Percentiles rank a stretch among this genome's conserved stretches.
These are phyloP conservation scores for Leptopilina myrica DNA, from an alignment of 2,888 invertebrate genomes.

Conservation along the genomic window DNA sequence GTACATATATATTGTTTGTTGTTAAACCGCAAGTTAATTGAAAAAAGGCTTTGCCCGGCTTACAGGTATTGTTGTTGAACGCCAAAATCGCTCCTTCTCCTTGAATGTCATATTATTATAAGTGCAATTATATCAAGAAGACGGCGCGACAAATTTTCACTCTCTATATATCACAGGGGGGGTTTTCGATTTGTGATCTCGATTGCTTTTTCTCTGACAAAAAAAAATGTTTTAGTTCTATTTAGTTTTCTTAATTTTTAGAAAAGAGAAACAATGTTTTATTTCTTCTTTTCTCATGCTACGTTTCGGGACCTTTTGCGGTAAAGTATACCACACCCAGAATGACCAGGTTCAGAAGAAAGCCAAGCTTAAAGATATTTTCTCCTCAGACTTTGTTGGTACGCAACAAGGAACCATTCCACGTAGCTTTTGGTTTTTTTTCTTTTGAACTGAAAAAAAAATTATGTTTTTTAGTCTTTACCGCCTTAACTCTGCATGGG, in stretches of 20 bases:
- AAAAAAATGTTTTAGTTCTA: slow-evolving; percentile 35
- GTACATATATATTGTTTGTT: slow-evolving; percentile 51
- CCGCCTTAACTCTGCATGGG: slow-evolving; percentile 41
- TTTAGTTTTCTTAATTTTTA: slow-evolving; percentile 28
- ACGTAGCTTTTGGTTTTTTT: slow-evolving; percentile 57
- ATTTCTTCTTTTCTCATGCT: slow-evolving; percentile 69
- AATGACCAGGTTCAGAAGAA: slow-evolving; percentile 83
- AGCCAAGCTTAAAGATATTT: slow-evolving; percentile 91
- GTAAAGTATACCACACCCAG: slow-evolving; percentile 87
- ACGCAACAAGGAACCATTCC: slow-evolving; percentile 71
- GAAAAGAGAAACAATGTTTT: slow-evolving; percentile 61
- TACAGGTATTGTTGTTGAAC: slow-evolving; percentile 42
- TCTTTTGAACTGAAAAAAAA: not conserved
- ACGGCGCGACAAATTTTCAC: slow-evolving; percentile 15
- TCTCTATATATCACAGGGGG: not conserved
- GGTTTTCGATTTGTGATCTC: slow-evolving; percentile 17
- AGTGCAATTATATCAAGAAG: slow-evolving; percentile 28
- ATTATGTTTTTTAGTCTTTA: slow-evolving; percentile 40
- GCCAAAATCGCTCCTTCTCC: slow-evolving; percentile 38
- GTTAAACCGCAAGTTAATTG: slow-evolving; percentile 41
- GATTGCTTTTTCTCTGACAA: not conserved
- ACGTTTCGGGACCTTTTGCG: slow-evolving; percentile 75
- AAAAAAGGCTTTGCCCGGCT: slow-evolving; percentile 22
- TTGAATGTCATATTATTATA: slow-evolving; percentile 10
- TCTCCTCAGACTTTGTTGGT: slow-evolving; percentile 90